Conservation (phyloP, 1,140 invertebrate species). For the Pantala flavescens region DNA sequence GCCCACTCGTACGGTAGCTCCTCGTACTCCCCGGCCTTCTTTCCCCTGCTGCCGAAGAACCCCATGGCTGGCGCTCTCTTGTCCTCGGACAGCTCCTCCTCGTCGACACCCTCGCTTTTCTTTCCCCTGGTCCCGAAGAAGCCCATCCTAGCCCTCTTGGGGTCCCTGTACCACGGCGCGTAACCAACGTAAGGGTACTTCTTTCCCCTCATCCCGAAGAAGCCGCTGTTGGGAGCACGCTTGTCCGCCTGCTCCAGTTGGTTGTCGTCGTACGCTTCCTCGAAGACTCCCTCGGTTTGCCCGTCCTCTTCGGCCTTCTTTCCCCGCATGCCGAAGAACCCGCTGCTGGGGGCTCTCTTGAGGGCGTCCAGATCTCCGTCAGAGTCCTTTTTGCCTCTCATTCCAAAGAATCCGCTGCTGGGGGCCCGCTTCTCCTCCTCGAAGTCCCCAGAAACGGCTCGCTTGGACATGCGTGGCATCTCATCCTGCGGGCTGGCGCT, state of each 20-base stretch:
- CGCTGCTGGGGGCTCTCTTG: slow-evolving; percentile 38
- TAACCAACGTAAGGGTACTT: slow-evolving; percentile 17
- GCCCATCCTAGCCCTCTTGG: slow-evolving; percentile 28
- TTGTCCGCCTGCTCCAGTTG: slow-evolving; percentile 20
- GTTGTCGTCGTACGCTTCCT: not conserved
- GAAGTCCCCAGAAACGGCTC: slow-evolving; percentile 14
- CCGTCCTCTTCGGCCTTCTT: slow-evolving; percentile 37
- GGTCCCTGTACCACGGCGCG: slow-evolving; percentile 19
- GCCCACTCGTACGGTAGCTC: not conserved
- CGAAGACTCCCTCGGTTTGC: not conserved
- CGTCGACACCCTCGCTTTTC: slow-evolving; percentile 18
- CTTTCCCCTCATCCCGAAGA: slow-evolving; percentile 26
- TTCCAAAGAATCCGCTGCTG: slow-evolving; percentile 24
- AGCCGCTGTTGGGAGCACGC: slow-evolving; percentile 23
- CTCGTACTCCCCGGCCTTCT: slow-evolving; percentile 16
- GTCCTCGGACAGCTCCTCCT: slow-evolving; percentile 22
- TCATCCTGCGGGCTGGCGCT: not conserved
- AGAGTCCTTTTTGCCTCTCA: slow-evolving; percentile 25
- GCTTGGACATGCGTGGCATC: not conserved
- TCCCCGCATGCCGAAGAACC: slow-evolving; percentile 50
- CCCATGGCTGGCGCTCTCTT: slow-evolving; percentile 24
- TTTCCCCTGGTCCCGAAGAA: slow-evolving; percentile 23
- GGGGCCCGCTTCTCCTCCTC: slow-evolving; percentile 25
- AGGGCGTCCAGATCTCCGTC: not conserved
- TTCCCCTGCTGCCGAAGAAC: slow-evolving; percentile 26